Evolutionary conservation across 2,113 vertebrate genomes (phyloP).

Genomic region (Brachionichthys hirsutus): DNA sequence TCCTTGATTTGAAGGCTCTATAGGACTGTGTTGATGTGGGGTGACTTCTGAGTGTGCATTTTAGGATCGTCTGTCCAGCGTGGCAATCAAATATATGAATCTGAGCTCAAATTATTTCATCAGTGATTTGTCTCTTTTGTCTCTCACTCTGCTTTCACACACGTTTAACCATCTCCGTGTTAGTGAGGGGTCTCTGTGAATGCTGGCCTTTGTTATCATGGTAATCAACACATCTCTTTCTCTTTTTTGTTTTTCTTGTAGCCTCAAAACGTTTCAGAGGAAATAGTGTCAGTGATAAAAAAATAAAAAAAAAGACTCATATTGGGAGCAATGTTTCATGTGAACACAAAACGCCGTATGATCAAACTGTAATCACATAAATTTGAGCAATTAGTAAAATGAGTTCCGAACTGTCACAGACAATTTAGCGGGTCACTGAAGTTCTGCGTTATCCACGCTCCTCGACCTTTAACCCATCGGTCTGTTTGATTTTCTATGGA

Average conservation of each 20-base stretch:
- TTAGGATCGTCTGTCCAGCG: not conserved
- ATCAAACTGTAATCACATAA: slow-evolving; percentile 67
- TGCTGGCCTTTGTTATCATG: slow-evolving; percentile 12
- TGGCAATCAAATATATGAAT: slow-evolving; percentile 18
- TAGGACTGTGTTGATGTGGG: slow-evolving; percentile 10
- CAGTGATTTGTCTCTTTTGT: slow-evolving; percentile 30
- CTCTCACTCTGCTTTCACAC: slow-evolving; percentile 29
- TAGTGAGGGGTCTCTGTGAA: slow-evolving; percentile 17
- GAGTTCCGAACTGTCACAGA: slow-evolving; percentile 66
- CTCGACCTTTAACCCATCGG: slow-evolving; percentile 34
- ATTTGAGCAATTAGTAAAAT: slow-evolving; percentile 77
- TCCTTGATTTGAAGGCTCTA: not conserved
- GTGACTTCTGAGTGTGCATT: slow-evolving; percentile 6
- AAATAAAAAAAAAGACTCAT: not conserved
- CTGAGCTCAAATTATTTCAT: slow-evolving; percentile 10
- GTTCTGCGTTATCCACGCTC: slow-evolving; percentile 29
- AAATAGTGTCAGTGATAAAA: not conserved
- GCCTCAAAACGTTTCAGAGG: not conserved
- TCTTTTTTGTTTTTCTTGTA: not conserved
- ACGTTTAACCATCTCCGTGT: slow-evolving; percentile 25
- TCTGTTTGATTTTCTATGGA: slow-evolving; percentile 10
- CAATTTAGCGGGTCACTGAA: slow-evolving; percentile 59
- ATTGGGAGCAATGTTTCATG: slow-evolving; percentile 11
- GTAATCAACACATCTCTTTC: slow-evolving; percentile 5
- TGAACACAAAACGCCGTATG: slow-evolving; percentile 36